Evolutionary conservation across 2,113 vertebrate species (phyloP), one percentile per base, ranked within the genome.

Genomic region (Sphaerodactylus townsendi): DNA sequence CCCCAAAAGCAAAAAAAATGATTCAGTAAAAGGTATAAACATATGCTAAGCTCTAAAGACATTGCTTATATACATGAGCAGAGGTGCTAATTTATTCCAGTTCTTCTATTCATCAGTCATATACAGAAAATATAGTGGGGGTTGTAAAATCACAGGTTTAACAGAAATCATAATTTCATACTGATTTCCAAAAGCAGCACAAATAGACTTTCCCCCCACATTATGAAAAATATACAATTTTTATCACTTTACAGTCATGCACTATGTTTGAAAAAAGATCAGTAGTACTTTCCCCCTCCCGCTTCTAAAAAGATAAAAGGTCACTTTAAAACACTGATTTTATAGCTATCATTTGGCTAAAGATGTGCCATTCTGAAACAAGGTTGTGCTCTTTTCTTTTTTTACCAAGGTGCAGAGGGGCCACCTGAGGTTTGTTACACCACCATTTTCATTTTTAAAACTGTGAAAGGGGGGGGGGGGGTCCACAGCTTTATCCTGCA

Each of bases 301-400:
- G 91, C 93, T 92, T 94, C 91, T 95, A 95, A 93, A 95, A 95
- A 95, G 93, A 92, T 92, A 92, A 95, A 96, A 96, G 95, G 95
- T 96, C 95, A 96, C 96, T 96, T 96, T 92, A 96, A 77, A 84
- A 95, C 94, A 95, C 95, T 93, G 92, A 91, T 71, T 91, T 90
- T 92, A 87, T 92, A 90, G 83, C 93, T 93, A 84, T 85, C 88
- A 91, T 94, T 87, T 92, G 93, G 94, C 88, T 95, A 93, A 91
- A 93, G 94, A 93, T 86, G 85, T 92, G 93, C 94, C 87, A 11
- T 85, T 93, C 84, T 91, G 46, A 56, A 87, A 90, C 90, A 85
- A 86, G 83, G 84, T 86, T 93, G 93, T 93, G 92, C 94, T 95
- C 90, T 85, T 92, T 83, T 87, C 90, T 85, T 85, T 92, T 83